Evolutionary conservation across 2,113 vertebrate species (phyloP).

Genomic region (Lepus timidus): DNA sequence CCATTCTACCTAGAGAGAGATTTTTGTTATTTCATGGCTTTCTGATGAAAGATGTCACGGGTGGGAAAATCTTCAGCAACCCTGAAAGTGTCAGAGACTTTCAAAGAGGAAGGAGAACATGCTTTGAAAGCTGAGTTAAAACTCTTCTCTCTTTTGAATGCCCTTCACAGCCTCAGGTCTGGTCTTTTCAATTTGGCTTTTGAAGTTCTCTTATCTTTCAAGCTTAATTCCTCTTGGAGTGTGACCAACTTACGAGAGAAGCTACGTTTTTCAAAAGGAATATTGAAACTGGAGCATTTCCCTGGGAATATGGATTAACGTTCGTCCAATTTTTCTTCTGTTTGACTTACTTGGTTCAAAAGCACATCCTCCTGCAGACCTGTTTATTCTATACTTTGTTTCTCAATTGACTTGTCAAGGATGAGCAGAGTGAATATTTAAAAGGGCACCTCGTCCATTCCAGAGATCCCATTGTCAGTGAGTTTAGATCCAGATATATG

Average conservation of each 20-base stretch:
- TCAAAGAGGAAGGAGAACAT: constrained; percentile 74
- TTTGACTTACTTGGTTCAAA: constrained; percentile 9
- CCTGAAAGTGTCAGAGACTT: constrained; percentile 65
- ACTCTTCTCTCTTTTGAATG: constrained; percentile 71
- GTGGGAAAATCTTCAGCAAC: constrained; percentile 65
- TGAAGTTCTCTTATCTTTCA: constrained; percentile 82
- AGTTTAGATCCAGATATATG: neutral
- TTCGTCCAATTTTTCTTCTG: neutral
- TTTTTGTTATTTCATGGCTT: constrained; percentile 77
- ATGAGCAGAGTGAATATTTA: neutral
- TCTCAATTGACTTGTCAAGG: constrained; percentile 9
- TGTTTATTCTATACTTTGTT: neutral
- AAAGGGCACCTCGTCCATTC: neutral
- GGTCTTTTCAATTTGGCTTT: constrained; percentile 77
- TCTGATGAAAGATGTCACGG: constrained; percentile 70
- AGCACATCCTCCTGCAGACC: neutral
- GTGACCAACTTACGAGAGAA: constrained; percentile 76
- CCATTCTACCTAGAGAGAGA: constrained; percentile 23
- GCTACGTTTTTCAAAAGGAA: constrained; percentile 73
- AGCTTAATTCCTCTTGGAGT: constrained; percentile 81
- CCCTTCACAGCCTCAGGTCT: constrained; percentile 73
- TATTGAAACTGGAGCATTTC: constrained; percentile 64
- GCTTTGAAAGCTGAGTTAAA: constrained; percentile 79
- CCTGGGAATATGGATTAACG: constrained; percentile 51
- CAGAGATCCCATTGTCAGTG: neutral